A percentile compares a stretch with the other conserved stretches of the same genome.
Conservation (phyloP, 2,113 vertebrate genomes). For the Zosterops borbonicus region DNA sequence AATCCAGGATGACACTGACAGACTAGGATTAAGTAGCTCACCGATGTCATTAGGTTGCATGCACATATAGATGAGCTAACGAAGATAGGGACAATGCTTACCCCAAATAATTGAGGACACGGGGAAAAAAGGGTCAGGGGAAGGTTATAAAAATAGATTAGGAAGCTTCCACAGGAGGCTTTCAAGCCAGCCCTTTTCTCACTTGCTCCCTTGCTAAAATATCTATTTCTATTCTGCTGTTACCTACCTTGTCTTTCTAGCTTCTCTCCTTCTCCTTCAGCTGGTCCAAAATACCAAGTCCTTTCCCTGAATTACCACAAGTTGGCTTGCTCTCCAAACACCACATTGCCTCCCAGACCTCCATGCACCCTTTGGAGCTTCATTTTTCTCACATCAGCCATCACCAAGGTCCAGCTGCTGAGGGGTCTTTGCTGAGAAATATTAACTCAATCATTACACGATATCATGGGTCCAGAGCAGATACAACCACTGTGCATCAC, state of each 20-base stretch:
- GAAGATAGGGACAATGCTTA: conserved; percentile 55
- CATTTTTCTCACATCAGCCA: background rate
- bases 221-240: background rate
- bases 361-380: background rate
- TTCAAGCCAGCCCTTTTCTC: background rate
- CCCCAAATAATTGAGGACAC: conserved; percentile 61
- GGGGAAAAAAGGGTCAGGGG: conserved; percentile 8
- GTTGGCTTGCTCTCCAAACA: background rate
- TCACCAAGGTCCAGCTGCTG: background rate
- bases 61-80: conserved; percentile 55
- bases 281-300: background rate
- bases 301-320: background rate
- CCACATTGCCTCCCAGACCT: background rate
- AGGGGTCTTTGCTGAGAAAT: background rate
- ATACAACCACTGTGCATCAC: background rate
- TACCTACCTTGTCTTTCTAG: background rate
- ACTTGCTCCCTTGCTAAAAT: background rate
- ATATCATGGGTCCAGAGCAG: background rate
- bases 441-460: background rate
- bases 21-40: conserved; percentile 68
- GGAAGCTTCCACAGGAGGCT: conserved; percentile 20
- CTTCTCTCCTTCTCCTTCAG: background rate
- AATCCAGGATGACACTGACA: conserved; percentile 63
- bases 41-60: conserved; percentile 57
- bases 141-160: conserved; percentile 41